Evolutionary conservation across 1,140 invertebrate genomes (phyloP), one percentile per base, ranked within the genome.

Genomic region (Caerostris darwini): DNA sequence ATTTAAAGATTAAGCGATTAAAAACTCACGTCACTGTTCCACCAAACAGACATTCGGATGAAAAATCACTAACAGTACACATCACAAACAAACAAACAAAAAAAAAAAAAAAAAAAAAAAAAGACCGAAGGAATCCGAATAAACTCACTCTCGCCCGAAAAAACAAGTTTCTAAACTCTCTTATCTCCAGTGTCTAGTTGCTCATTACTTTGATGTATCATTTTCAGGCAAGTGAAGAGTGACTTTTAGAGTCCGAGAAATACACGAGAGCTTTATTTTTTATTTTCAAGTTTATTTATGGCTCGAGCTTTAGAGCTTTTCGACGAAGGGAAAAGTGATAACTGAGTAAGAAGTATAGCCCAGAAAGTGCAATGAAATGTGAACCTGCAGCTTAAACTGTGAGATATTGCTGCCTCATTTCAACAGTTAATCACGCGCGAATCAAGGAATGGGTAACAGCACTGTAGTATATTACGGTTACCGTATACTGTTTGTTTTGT

Each of bases 161-260:
- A 77, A 77, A 77, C 71, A 77, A 77, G 71, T 77, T 77, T 53
- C 5, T 5, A 12, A 77, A 77, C 71, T 77, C 71, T 77, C 82
- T 92, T 92, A 85, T 92, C 91, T 86, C 82, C 14, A 54, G 91
- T 86, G 91, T 86, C 91, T 92, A 54, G 81, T 83, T 86, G 59
- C 91, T 92, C 91, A 90, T 81, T 90, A 59, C 89, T 53, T 59
- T 90, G 89, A 90, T 81, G 71, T 81, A 90, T 90, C 69, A 92
- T 89, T 89, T 89, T 71, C 87, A 50, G 34, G 53, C 12, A 57
- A 57, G 77, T 90, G 89, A 69, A 34, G 89, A 90, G 67, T 59
- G 89, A 90, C 64, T 81, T 64, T 77, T 58, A 71, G 58, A 81
- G 77, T 58, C 90, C 81, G 64, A 83, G 67, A 77, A 91, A 87